Base-by-base conservation (phyloP, 92 coral and sea anemone genomes). In the Epizoanthus scotinus region DNA sequence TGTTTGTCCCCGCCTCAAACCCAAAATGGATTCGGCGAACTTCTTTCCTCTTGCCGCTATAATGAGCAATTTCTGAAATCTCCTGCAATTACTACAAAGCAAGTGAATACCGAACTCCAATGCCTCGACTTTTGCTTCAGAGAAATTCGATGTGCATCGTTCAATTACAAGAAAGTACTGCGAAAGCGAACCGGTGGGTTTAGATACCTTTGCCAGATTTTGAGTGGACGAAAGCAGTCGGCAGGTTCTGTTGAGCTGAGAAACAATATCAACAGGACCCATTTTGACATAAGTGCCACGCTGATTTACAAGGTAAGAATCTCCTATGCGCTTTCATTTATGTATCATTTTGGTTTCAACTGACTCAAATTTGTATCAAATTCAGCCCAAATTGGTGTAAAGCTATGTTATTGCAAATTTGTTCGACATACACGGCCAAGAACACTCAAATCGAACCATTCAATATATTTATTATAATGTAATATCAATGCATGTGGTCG, bases 51-150 rank as follows among this genome's bases (percentile, higher is more conserved):
- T 9, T 21, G 24, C 25, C 81, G 81, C 22, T 56, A 57, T 21
- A 47, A 58, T 12, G 81, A 34, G 27, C 36, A 58, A 20, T 59
- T 3, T 47, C 44, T 75, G 5, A 34, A 19, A 59, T 20, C 8
- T 36, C 3, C 20, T 31, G 38, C 38, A 66, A 6, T 68, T 68
- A 6, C 27, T 8, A 34, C 54, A 38, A 58, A 54, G 47, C 3
- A 8, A 20, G 81, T 38, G 6, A 14, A 10, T 22, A 58, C 81
- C 12, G 67, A 75, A 59, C 22, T 58, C 22, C 81, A 75, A 3
- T 75, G 81, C 22, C 65, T 75, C 5, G 81, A 75, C 38, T 6
- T 75, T 8, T 75, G 81, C 15, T 21, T 75, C 17, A 75, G 67
- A 38, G 81, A 75, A 53, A 29, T 67, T 9, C 52, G 63, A 27